phyloP scores from a whole-genome alignment of 92 coral and sea anemone genomes.

The Micromussa lordhowensis region DNA sequence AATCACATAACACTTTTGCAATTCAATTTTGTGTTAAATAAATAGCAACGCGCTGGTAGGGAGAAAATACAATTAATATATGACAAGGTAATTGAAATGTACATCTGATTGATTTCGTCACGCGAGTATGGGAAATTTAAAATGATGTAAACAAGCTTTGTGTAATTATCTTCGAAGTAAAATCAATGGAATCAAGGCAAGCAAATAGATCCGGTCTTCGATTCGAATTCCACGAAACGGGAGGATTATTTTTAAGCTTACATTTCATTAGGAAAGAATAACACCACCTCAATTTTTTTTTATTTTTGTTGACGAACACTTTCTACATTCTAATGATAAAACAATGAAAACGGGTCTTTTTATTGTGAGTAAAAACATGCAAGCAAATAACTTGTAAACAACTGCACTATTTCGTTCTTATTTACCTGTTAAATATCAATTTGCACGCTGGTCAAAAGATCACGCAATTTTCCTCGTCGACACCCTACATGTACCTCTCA shows the following conservation, averaged over 20 bases:
- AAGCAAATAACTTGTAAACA: not conserved
- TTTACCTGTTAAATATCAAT: not conserved
- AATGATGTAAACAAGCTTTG: not conserved
- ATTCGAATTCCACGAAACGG: not conserved
- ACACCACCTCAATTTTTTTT: no score
- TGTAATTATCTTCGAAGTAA: not conserved
- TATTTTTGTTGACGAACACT: not conserved
- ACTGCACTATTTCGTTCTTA: not conserved
- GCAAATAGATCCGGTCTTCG: not conserved
- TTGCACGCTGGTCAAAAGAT: not conserved
- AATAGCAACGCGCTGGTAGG: not conserved
- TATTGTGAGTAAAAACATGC: not conserved
- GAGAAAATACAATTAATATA: not conserved
- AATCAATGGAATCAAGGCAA: not conserved
- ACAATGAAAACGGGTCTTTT: not conserved
- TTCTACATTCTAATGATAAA: not conserved
- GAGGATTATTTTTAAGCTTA: not conserved
- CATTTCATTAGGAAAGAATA: not conserved
- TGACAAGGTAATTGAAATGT: not conserved
- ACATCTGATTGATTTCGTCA: not conserved
- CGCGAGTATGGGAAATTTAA: not conserved
- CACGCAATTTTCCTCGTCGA: conserved; percentile 24
- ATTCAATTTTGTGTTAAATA: not conserved
- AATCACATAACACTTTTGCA: not conserved
- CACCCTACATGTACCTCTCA: conserved; percentile 26